Evolutionary conservation across 2,888 invertebrate species (phyloP), one percentile per base, ranked within the genome.

Genomic region (Hydrotaea diabolus): DNA sequence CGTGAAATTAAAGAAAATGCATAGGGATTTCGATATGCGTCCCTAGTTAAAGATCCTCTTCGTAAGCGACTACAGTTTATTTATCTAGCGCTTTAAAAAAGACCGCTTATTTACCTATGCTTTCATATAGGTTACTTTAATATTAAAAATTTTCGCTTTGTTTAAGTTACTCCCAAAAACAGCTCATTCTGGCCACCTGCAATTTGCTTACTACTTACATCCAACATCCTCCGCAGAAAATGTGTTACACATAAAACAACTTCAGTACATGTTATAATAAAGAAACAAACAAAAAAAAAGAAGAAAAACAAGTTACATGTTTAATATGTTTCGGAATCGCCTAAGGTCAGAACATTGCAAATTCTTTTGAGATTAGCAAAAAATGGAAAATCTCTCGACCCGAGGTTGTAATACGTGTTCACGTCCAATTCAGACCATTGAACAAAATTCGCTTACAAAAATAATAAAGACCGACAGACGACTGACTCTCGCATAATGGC

Each of bases 351-450:
- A 80, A 53, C 77, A 83, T 82, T 87, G 82, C 74, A 84, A 86
- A 82, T 83, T 62, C 83, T 85, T 85, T 86, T 85, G 49, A 84
- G 81, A 85, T 87, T 86, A 85, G 80, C 69, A 84, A 81, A 86
- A 55, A 85, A 82, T 83, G 77, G 59, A 77, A 76, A 85, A 73
- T 78, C 78, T 36, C 64, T 80, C 59, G 77, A 21, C 75, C 77
- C 62, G 8, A 17, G 74, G 77, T 43, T 31, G 21, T 55, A 76
- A 62, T 31, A 69, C 15, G 19, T 71, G 59, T 82, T 49, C 36
- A 53, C 31, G 74, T 73, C 53, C 53, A 69, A 4, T 46, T 31
- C 26, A 43, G 43, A 74, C 39, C 19, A 31, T 59, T 74, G 55
- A 55, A 55, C 55, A 55, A 55, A 9, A 55, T 55, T 11, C 55